Evolutionary conservation across 2,888 invertebrate genomes (phyloP).

Genomic region (Drosophila borealis): DNA sequence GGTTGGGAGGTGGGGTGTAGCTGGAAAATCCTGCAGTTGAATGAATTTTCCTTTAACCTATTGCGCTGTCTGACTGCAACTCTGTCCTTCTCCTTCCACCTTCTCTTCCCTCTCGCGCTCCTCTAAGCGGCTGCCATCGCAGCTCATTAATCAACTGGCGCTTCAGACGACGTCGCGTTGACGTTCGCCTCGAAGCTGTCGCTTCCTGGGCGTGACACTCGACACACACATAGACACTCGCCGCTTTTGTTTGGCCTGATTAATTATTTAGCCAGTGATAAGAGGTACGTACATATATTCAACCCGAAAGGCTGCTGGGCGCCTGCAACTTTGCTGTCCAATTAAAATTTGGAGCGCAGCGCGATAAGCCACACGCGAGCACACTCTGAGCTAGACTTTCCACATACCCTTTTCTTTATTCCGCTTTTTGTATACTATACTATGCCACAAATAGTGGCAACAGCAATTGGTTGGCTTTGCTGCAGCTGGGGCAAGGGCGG

Average conservation of each 20-base stretch:
- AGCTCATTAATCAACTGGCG: conserved; percentile 76
- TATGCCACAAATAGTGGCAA: conserved; percentile 39
- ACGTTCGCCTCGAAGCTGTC: conserved; percentile 68
- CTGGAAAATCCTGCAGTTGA: conserved; percentile 59
- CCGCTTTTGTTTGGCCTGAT: conserved; percentile 69
- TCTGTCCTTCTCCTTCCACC: not conserved
- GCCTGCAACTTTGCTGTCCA: conserved; percentile 40
- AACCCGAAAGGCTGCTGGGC: not conserved
- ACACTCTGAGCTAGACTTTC: conserved; percentile 15
- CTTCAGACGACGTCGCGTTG: conserved; percentile 61
- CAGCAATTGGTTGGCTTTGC: conserved; percentile 56
- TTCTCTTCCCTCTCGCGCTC: not conserved
- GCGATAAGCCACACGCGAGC: conserved; percentile 69
- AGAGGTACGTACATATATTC: conserved; percentile 23
- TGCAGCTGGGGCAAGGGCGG: conserved; percentile 12
- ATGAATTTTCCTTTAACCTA: conserved; percentile 56
- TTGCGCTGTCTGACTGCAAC: conserved; percentile 6
- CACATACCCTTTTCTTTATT: conserved; percentile 9
- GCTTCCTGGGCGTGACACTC: conserved; percentile 65
- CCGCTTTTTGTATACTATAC: conserved; percentile 8
- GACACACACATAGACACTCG: conserved; percentile 7
- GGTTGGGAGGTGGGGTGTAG: not conserved
- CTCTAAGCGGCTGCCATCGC: conserved; percentile 46
- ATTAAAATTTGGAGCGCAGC: conserved; percentile 57
- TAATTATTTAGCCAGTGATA: conserved; percentile 74